These are phyloP conservation scores for Bhutanitis thaidina DNA, from an alignment of 2,888 invertebrate genomes.

Conservation along the genomic window DNA sequence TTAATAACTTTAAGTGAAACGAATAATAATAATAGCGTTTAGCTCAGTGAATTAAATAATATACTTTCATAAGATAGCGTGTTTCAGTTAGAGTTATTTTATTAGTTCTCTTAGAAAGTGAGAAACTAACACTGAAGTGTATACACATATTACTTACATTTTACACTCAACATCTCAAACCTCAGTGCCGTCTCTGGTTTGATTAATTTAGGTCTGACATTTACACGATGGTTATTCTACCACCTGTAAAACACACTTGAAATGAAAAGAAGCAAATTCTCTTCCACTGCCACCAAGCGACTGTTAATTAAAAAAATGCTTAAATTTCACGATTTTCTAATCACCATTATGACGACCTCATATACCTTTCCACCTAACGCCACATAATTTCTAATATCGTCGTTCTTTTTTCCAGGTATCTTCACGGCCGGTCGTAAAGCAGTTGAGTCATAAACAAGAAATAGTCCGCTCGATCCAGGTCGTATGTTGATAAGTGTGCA, in stretches of 20 bases:
- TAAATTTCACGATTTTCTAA: too few species aligned
- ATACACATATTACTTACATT: too few species aligned
- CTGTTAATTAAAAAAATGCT: too few species aligned
- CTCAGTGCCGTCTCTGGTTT: too few species aligned
- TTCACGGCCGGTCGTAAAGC: background rate
- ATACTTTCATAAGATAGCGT: background rate
- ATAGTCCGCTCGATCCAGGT: constrained; percentile 10
- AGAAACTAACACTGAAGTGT: too few species aligned
- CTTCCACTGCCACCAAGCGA: too few species aligned
- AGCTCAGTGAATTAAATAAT: background rate
- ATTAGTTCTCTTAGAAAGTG: too few species aligned
- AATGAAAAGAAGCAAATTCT: too few species aligned
- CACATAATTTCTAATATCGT: background rate
- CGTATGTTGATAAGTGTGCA: constrained; percentile 21
- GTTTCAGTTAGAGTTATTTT: background rate
- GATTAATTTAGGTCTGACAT: too few species aligned
- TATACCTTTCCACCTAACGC: background rate
- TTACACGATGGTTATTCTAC: too few species aligned
- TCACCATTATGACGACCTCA: background rate
- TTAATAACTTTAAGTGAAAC: background rate
- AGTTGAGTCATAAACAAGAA: constrained; percentile 11
- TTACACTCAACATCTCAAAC: too few species aligned
- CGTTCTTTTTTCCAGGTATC: constrained; percentile 11
- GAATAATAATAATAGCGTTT: background rate
- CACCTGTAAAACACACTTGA: too few species aligned